These are phyloP conservation scores for Chaetodon trifasciatus DNA, from an alignment of 2,797 vertebrate genomes.

Conservation along the genomic window DNA sequence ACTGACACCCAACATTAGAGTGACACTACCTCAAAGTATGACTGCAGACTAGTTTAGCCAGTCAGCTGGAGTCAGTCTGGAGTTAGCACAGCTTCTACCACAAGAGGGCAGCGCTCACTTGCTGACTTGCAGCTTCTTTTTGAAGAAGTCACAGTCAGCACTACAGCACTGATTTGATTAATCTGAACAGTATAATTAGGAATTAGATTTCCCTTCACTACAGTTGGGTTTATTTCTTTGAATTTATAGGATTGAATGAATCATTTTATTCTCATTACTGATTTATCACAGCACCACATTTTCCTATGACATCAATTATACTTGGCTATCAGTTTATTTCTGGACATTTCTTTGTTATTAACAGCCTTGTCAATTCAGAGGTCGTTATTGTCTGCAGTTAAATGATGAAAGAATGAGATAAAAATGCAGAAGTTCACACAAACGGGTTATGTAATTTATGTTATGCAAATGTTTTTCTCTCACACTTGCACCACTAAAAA, in stretches of 20 bases:
- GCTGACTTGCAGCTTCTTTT: not conserved
- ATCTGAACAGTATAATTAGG: not conserved
- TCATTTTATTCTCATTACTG: not conserved
- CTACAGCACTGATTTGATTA: not conserved
- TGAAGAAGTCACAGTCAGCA: not conserved
- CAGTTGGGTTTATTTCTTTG: not conserved
- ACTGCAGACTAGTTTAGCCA: not conserved
- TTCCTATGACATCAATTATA: not conserved
- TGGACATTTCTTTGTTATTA: not conserved
- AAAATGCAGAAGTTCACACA: not conserved
- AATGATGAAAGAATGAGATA: not conserved
- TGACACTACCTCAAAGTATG: not conserved
- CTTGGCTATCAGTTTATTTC: not conserved
- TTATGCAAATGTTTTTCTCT: not conserved
- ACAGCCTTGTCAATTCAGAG: not conserved
- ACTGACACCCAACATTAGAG: not conserved
- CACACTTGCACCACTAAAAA: constrained; percentile 42
- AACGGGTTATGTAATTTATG: not conserved
- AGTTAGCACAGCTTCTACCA: constrained; percentile 41
- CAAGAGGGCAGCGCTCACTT: constrained; percentile 54
- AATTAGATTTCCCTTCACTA: not conserved
- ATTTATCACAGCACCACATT: not conserved
- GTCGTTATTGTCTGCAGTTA: not conserved
- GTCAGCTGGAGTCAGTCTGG: not conserved
- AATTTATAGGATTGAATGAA: not conserved